A percentile compares a stretch with the other conserved stretches of the same genome.
These are phyloP conservation scores for Drosophila nigrodunni DNA, from an alignment of 1,140 invertebrate species.

Conservation along the genomic window DNA sequence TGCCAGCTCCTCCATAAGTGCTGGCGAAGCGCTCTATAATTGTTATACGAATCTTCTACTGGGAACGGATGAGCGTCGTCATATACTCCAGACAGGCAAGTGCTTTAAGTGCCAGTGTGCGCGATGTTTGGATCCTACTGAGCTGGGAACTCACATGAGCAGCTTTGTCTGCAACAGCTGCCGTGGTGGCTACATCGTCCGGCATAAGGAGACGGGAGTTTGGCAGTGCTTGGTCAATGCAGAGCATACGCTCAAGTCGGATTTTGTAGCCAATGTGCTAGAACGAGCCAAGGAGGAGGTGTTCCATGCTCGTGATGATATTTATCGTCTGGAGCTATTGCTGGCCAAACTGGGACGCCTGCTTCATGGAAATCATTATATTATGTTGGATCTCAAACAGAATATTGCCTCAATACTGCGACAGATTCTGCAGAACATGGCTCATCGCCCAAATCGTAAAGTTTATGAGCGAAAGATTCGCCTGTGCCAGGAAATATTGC, in stretches of 20 bases:
- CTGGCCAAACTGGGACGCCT: conserved; percentile 86
- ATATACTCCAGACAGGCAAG: conserved; percentile 88
- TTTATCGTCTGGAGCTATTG: conserved; percentile 86
- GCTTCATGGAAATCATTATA: conserved; percentile 88
- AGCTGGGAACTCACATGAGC: conserved; percentile 89
- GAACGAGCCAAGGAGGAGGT: conserved; percentile 85
- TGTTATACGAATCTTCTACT: conserved; percentile 91
- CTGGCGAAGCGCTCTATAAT: conserved; percentile 88
- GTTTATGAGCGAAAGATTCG: conserved; percentile 87
- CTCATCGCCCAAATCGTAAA: conserved; percentile 86
- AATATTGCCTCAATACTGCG: conserved; percentile 87
- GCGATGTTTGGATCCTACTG: conserved; percentile 88
- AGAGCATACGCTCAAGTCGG: conserved; percentile 56
- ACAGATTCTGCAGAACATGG: conserved; percentile 85
- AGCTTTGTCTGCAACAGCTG: conserved; percentile 87
- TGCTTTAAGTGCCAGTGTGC: conserved; percentile 90
- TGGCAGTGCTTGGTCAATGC: conserved; percentile 72
- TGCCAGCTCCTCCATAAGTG: conserved; percentile 87
- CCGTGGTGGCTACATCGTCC: conserved; percentile 57
- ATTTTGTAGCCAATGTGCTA: conserved; percentile 66
- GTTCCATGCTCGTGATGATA: conserved; percentile 81
- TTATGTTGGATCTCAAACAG: conserved; percentile 89
- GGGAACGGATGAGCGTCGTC: conserved; percentile 88
- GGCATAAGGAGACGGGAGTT: conserved; percentile 31
- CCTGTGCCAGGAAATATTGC: conserved; percentile 88